phyloP scores from a whole-genome alignment of 2,797 vertebrate genomes.

The Sarcoramphus papa region DNA sequence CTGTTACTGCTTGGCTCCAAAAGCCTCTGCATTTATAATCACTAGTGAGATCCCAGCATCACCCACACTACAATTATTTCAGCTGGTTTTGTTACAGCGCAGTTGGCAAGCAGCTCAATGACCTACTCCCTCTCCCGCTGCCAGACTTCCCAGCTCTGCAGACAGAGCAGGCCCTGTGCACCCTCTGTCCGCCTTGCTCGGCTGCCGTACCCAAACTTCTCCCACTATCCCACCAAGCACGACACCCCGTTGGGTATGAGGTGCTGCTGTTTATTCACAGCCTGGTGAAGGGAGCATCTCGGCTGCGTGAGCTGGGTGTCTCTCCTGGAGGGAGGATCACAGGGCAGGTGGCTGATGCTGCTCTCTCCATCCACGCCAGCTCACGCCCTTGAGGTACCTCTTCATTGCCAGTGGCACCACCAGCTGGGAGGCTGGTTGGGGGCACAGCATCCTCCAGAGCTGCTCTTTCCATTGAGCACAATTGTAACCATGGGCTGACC shows the following conservation, averaged over 20 bases:
- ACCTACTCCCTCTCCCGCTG: neutral
- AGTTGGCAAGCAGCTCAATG: neutral
- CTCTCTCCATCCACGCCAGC: no score
- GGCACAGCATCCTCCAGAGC: neutral
- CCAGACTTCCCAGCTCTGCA: neutral
- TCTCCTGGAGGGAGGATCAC: neutral
- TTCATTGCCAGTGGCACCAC: neutral
- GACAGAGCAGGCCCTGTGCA: neutral
- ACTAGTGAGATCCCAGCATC: neutral
- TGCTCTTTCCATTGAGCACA: neutral
- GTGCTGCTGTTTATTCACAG: neutral
- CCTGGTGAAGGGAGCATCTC: neutral
- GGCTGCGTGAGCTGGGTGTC: rapidly evolving
- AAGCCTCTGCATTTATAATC: neutral
- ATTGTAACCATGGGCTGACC: rapidly evolving
- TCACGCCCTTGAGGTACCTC: neutral
- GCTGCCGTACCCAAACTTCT: neutral
- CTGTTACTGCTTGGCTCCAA: neutral
- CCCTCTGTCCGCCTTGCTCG: rapidly evolving
- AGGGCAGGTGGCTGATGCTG: neutral
- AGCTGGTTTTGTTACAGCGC: neutral
- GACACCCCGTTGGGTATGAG: rapidly evolving
- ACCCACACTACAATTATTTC: neutral
- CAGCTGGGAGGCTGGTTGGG: neutral
- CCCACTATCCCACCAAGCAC: neutral